Evolutionary conservation across 92 coral and sea anemone species (phyloP), one percentile per base, ranked within the genome.

Genomic region (Phenganax marumi): DNA sequence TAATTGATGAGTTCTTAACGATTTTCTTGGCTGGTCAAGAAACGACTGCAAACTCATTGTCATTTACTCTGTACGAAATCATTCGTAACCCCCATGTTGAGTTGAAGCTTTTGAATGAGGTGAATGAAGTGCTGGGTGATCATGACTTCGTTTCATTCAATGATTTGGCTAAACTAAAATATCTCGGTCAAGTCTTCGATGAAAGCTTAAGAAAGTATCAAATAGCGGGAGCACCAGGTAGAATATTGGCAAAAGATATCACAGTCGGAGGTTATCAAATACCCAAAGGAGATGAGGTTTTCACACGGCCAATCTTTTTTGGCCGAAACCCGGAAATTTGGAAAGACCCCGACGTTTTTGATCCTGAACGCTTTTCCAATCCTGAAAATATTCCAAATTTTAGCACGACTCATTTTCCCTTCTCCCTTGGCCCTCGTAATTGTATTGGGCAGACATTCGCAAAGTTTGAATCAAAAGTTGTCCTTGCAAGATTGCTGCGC

Each of bases 101-200:
- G 63, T 14, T 14, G 63, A 56, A 56, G 22, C 63, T 56, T 14
- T 56, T 56, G 63, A 56, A 56, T 21, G 63, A 56, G 22, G 63
- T 56, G 22, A 56, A 56, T 56, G 63, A 56, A 56, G 63, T 56
- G 63, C 17, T 56, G 1, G 63, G 63, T 14, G 22, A 56, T 7
- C 17, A 21, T 14, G 22, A 0, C 3, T 1, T 14, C 3, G 63
- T 56, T 7, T 1, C 17, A 56, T 56, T 56, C 7, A 21, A 56
- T 14, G 63, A 56, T 56, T 21, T 56, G 17, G 63, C 63, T 14
- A 56, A 56, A 56, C 22, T 56, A 21, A 56, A 56, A 21, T 56
- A 56, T 56, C n/a, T 56, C n/a, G 63, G 63, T 56, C 63, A 56
- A 56, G 63, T 56, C 22, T 56, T 56, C 22, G n/a, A 56, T 14